Percentiles rank a stretch among this genome's conserved stretches.
phyloP scores from a whole-genome alignment of 1,140 invertebrate species.

The Bombus cullumanus region DNA sequence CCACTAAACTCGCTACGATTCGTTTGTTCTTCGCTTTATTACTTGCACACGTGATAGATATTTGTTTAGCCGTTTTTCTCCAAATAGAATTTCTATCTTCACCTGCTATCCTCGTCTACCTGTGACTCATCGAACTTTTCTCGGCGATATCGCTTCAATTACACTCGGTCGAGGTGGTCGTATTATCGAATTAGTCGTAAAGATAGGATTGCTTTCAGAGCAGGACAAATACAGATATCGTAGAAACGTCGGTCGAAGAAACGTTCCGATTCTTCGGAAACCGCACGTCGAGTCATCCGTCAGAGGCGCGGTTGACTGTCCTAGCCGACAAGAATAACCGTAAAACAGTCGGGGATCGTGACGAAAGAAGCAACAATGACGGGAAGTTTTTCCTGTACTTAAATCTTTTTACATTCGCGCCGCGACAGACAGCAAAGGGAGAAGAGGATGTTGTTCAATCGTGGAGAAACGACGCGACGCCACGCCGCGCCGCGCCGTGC shows the following conservation, averaged over 20 bases:
- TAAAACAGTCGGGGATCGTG: not conserved
- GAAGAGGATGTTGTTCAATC: not conserved
- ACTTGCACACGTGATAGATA: not conserved
- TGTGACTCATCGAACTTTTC: not conserved
- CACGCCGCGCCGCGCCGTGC: no score
- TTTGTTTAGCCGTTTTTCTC: not conserved
- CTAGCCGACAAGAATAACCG: not conserved
- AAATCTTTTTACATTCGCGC: not conserved
- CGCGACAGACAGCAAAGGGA: not conserved
- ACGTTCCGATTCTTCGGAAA: not conserved
- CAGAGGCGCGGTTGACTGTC: not conserved
- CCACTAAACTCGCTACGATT: not conserved
- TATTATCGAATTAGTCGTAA: constrained; percentile 49
- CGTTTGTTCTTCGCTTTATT: not conserved
- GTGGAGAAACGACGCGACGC: not conserved
- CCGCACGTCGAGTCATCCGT: not conserved
- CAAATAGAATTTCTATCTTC: not conserved
- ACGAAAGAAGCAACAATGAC: not conserved
- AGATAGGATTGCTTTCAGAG: constrained; percentile 48
- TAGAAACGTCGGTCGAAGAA: not conserved
- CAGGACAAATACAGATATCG: constrained; percentile 50
- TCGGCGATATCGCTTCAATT: constrained; percentile 3
- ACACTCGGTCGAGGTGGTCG: not conserved
- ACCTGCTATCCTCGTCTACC: not conserved
- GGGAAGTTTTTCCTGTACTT: not conserved